Percentiles rank a stretch among this genome's conserved stretches.
phyloP scores from a whole-genome alignment of 2,113 vertebrate genomes.

The Pteropus alecto region DNA sequence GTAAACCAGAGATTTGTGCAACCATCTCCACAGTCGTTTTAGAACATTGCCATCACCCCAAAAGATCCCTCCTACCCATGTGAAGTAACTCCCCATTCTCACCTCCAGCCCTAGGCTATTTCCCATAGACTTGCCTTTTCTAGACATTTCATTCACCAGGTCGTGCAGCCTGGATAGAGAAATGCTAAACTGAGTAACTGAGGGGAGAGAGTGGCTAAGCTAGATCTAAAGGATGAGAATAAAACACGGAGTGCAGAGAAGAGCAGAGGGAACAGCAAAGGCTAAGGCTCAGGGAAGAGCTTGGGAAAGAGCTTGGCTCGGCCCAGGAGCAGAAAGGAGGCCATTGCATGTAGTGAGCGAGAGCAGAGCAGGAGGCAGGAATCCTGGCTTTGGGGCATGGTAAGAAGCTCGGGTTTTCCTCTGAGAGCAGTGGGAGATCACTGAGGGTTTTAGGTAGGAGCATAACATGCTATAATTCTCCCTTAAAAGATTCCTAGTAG shows the following conservation, averaged over 20 bases:
- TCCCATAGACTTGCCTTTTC: neutral
- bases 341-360: accelerated
- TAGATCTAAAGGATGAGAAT: neutral
- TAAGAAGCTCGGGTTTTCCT: neutral
- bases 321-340: neutral
- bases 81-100: neutral
- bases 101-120: neutral
- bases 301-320: neutral
- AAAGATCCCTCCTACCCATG: neutral
- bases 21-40: neutral
- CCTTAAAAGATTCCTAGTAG: neutral
- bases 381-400: neutral
- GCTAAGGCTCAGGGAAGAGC: neutral
- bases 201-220: neutral
- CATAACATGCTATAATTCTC: neutral
- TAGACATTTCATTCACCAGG: neutral
- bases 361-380: neutral
- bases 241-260: neutral
- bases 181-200: neutral
- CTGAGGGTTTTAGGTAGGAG: neutral
- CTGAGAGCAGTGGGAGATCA: neutral
- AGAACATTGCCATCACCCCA: neutral
- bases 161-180: neutral
- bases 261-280: neutral
- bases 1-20: neutral